Evolutionary conservation across 2,888 invertebrate species (phyloP), one percentile per base, ranked within the genome.

Genomic region (Autographa gamma): DNA sequence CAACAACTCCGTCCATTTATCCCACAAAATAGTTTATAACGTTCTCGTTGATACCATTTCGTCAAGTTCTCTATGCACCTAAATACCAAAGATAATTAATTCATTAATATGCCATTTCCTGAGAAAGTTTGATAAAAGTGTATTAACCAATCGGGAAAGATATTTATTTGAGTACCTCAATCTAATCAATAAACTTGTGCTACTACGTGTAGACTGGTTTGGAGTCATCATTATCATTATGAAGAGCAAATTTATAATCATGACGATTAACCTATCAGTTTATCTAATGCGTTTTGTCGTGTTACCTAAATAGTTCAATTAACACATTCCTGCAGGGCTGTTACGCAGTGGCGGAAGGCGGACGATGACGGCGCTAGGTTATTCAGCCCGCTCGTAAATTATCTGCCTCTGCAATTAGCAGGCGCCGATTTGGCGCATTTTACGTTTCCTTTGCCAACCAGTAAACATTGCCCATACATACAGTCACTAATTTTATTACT

Each of bases 401-500:
- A 93, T 88, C 91, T 83, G 84, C 91, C 92, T 91, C 89, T 90
- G 92, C 94, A 93, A 94, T 94, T 93, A 95, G 91, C 83, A 90
- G 93, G 94, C 94, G 93, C 92, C 93, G 89, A 93, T 93, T 93
- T 92, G 92, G 90, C 92, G 93, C 89, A 91, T 90, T 91, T 88
- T 87, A 85, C 80, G 86, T 89, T 89, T 89, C 84, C 87, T 88
- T 85, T 74, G 52, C 69, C 70, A 80, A 75, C 77, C 74, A 76
- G 82, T 71, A 71, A 80, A 79, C 78, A 78, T 75, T 72, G 63
- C 79, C 63, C 56, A 60, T 76, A 80, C 76, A 73, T 83, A 82
- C 66, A 68, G 73, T 81, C 75, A 76, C 71, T 8, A 38, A 73
- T 66, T 74, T 80, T 81, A 83, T 83, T 75, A 66, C 69, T 68